These are phyloP conservation scores for Xestia sexstrigata DNA, from an alignment of 2,888 invertebrate genomes.

Conservation along the genomic window DNA sequence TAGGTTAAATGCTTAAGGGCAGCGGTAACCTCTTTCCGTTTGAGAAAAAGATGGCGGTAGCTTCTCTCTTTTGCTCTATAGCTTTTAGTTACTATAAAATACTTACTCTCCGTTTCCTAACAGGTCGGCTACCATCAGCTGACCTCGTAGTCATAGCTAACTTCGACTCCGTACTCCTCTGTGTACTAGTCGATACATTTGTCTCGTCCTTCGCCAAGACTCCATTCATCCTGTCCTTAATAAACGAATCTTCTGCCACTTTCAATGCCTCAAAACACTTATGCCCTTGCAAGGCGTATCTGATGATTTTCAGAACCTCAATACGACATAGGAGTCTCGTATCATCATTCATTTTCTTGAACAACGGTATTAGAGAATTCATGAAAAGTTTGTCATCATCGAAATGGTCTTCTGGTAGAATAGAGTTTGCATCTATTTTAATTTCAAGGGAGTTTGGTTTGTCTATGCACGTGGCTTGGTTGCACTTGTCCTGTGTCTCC, in stretches of 20 bases:
- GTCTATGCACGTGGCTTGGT: constrained; percentile 76
- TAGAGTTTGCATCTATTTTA: constrained; percentile 85
- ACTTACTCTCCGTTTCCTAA: constrained; percentile 83
- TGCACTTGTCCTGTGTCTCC: constrained; percentile 80
- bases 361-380: constrained; percentile 85
- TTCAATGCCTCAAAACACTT: constrained; percentile 82
- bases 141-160: constrained; percentile 86
- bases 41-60: not conserved
- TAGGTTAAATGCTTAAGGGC: not conserved
- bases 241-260: constrained; percentile 80
- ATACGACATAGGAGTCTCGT: constrained; percentile 84
- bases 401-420: constrained; percentile 86
- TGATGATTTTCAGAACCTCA: constrained; percentile 85
- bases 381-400: constrained; percentile 86
- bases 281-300: constrained; percentile 83
- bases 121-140: constrained; percentile 84
- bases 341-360: constrained; percentile 88
- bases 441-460: constrained; percentile 80
- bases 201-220: constrained; percentile 77
- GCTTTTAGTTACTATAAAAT: not conserved
- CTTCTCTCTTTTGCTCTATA: not conserved
- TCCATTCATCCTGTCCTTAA: constrained; percentile 76
- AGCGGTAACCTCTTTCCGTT: too few relatives aligned
- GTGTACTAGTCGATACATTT: constrained; percentile 57
- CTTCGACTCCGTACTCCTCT: constrained; percentile 73